These are phyloP conservation scores for Scomberomorus guttatus DNA, from an alignment of 2,797 vertebrate species.

Conservation along the genomic window DNA sequence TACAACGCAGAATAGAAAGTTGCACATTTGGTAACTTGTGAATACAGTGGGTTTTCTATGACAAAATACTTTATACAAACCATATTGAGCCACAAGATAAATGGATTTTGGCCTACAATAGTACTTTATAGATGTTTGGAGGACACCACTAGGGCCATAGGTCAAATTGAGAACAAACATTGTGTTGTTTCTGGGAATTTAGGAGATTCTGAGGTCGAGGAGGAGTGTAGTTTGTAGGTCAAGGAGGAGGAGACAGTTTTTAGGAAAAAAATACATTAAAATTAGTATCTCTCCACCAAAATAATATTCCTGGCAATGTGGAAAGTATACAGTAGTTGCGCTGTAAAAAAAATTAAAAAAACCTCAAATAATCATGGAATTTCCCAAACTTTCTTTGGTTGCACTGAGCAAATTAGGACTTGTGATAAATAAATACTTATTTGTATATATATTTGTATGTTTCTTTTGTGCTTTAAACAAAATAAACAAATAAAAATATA, in stretches of 20 bases:
- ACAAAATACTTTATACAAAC: not conserved
- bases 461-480: not conserved
- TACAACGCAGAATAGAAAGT: not conserved
- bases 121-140: not conserved
- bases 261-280: too few species aligned
- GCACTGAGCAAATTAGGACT: not conserved
- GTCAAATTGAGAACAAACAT: not conserved
- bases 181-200: not conserved
- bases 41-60: not conserved
- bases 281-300: not conserved
- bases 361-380: too few species aligned
- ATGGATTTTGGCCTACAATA: not conserved
- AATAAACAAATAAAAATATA: not conserved
- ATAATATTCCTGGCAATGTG: not conserved
- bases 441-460: not conserved
- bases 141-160: not conserved
- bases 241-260: not conserved
- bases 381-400: not conserved
- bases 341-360: not conserved
- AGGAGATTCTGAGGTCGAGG: not conserved
- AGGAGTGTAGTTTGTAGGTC: not conserved
- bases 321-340: not conserved
- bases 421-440: not conserved
- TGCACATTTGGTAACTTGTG: not conserved
- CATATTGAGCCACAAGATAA: not conserved